phyloP scores from a whole-genome alignment of 1,140 invertebrate species.

The Zaprionus ornatus region DNA sequence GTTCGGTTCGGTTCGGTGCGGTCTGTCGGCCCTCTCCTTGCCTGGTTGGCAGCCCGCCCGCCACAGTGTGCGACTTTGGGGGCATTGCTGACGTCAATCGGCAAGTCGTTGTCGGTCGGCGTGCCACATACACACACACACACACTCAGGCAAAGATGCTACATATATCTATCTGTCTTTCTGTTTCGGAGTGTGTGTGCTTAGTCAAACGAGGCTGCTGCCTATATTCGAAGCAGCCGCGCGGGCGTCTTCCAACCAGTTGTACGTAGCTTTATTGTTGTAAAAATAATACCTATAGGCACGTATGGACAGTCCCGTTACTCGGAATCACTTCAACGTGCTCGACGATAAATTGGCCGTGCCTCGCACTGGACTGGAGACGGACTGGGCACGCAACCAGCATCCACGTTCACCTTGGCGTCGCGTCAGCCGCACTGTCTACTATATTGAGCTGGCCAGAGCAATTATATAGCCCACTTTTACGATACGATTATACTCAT shows the following conservation, averaged over 20 bases:
- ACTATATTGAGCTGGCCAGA: conserved; percentile 38
- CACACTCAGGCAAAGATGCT: conserved; percentile 1
- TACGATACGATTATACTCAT: conserved; percentile 28
- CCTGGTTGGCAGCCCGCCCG: conserved; percentile 72
- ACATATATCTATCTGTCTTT: conserved; percentile 1
- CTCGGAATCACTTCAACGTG: conserved; percentile 9
- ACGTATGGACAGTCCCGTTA: conserved; percentile 14
- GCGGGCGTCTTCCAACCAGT: conserved; percentile 59
- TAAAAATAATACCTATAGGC: conserved; percentile 37
- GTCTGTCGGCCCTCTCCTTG: conserved; percentile 34
- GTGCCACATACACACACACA: conserved; percentile 62
- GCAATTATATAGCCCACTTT: conserved; percentile 1
- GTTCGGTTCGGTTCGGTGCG: conserved; percentile 25
- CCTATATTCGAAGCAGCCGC: conserved; percentile 54
- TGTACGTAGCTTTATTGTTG: conserved; percentile 47
- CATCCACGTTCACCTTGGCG: neutral
- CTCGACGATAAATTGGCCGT: conserved; percentile 46
- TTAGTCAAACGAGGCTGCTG: conserved; percentile 47
- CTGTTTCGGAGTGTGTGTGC: conserved; percentile 4
- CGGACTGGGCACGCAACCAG: neutral
- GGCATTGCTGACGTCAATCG: conserved; percentile 83
- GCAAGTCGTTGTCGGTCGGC: conserved; percentile 71
- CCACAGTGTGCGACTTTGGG: conserved; percentile 68
- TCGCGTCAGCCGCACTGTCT: conserved; percentile 22
- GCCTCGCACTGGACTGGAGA: neutral